Evolutionary conservation across 2,888 invertebrate species (phyloP).

Genomic region (Apotomis betuletana): DNA sequence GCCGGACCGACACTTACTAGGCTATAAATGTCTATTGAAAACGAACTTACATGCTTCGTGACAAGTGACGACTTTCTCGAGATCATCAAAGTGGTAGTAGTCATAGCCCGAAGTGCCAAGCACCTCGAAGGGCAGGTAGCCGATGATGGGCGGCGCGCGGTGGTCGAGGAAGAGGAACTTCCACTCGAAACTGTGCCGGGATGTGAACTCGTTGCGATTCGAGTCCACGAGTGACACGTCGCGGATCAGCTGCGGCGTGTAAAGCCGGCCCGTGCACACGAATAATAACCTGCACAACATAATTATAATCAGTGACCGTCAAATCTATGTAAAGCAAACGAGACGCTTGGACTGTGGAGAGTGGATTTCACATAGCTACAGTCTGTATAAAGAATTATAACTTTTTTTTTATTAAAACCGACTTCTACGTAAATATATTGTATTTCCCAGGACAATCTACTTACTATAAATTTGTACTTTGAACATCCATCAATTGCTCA

Average conservation of each 20-base stretch:
- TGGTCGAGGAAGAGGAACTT: constrained; percentile 97
- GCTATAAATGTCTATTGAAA: too few relatives aligned
- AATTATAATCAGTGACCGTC: neutral
- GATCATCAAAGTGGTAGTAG: constrained; percentile 97
- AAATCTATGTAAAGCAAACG: too few relatives aligned
- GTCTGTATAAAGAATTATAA: too few relatives aligned
- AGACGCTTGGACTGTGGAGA: too few relatives aligned
- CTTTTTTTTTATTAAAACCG: too few relatives aligned
- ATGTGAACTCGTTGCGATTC: constrained; percentile 93
- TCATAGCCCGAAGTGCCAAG: constrained; percentile 98
- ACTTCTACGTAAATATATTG: too few relatives aligned
- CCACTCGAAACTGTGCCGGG: constrained; percentile 97
- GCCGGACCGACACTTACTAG: too few relatives aligned
- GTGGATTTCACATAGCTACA: too few relatives aligned
- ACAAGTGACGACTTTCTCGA: constrained; percentile 92
- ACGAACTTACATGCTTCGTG: constrained; percentile 91
- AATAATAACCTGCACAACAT: constrained; percentile 84
- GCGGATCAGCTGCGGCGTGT: constrained; percentile 91
- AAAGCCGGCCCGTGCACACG: constrained; percentile 92
- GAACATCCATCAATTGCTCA: too few relatives aligned
- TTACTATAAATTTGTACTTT: too few relatives aligned
- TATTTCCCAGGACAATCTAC: too few relatives aligned
- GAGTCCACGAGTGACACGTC: constrained; percentile 93
- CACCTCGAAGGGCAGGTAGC: constrained; percentile 96
- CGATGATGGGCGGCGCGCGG: constrained; percentile 94